Percentiles rank a stretch among this genome's conserved stretches.
phyloP scores from a whole-genome alignment of 2,888 invertebrate species.

The Drosophila lutescens region DNA sequence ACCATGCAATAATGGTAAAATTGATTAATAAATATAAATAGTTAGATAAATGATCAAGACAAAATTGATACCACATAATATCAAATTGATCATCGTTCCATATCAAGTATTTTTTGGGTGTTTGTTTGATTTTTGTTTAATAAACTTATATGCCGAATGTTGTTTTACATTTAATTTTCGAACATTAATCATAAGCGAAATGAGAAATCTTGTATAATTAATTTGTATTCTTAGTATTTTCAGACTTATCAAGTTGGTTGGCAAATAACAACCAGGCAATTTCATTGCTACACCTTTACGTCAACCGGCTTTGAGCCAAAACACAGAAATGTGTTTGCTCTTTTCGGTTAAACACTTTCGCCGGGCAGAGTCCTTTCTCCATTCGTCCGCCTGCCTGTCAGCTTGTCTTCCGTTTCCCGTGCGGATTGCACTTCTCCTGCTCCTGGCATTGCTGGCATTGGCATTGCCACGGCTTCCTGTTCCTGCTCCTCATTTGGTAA shows the following conservation, averaged over 20 bases:
- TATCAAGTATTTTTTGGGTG: too few relatives aligned
- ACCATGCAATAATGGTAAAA: too few relatives aligned
- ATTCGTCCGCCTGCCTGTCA: conserved; percentile 4
- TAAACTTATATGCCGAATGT: too few relatives aligned
- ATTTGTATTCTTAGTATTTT: not conserved
- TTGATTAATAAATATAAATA: too few relatives aligned
- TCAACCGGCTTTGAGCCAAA: conserved; percentile 10
- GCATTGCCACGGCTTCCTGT: conserved; percentile 51
- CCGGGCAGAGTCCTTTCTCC: conserved; percentile 7
- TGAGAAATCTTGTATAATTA: not conserved
- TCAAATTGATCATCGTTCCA: too few relatives aligned
- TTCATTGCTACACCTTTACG: conserved; percentile 3
- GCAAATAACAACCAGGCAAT: not conserved
- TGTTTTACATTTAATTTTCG: too few relatives aligned
- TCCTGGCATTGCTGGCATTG: conserved; percentile 38
- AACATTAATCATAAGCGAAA: too few relatives aligned
- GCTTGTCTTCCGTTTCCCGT: conserved; percentile 3
- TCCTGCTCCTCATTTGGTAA: conserved; percentile 64
- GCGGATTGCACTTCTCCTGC: conserved; percentile 22
- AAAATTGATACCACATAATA: too few relatives aligned
- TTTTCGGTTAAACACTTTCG: conserved; percentile 48
- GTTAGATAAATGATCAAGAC: too few relatives aligned
- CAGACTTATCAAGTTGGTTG: conserved; percentile 2
- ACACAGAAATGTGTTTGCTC: conserved; percentile 64
- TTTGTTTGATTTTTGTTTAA: too few relatives aligned